Base-by-base conservation (phyloP, 1,140 invertebrate species). In the Tigriopus japonicus region DNA sequence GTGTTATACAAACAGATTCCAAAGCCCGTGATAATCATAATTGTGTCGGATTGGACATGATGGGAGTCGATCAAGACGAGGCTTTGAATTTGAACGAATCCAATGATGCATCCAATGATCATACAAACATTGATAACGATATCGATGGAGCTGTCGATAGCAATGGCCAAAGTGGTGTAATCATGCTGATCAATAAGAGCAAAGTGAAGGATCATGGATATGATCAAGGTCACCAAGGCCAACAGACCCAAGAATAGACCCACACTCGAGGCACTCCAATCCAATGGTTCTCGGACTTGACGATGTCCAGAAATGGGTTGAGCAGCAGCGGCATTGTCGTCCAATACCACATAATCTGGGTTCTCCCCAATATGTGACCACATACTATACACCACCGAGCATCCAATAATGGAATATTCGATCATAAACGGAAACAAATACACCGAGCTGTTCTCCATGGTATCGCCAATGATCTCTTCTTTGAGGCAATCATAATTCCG, bases 391-490 rank as follows among this genome's bases (percentile, higher is more conserved):
- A 54, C 24, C 14, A 54, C 52, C 2, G 23, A 15, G 28, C 23
- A 15, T 6, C 55, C 55, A 58, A 58, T 58, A 17, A 58, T 45
- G 41, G 24, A 41, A 41, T 58, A 58, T 23, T 58, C 55, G 28
- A 58, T 58, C 24, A 58, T 58, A 23, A 58, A 58, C 12, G 55
- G 55, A 23, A 41, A 58, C n/a, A 58, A 35, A 35, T 58, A 58
- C 5, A 58, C 23, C 15, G 55, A 58, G 41, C 55, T 41, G 35
- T 23, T 28, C 40, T 58, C 55, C 12, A 58, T 40, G 13, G 55
- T 42, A 35, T 58, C 55, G 5, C 55, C 55, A 40, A 58, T 41
- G 28, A 58, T 58, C 28, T 58, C 3, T 5, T 41, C 13, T 13
- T 23, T 35, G 15, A 41, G 24, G 42, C 55, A 58, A 15, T 58